phyloP scores from a whole-genome alignment of 2,888 invertebrate species.

The Scrobipalpa costella region DNA sequence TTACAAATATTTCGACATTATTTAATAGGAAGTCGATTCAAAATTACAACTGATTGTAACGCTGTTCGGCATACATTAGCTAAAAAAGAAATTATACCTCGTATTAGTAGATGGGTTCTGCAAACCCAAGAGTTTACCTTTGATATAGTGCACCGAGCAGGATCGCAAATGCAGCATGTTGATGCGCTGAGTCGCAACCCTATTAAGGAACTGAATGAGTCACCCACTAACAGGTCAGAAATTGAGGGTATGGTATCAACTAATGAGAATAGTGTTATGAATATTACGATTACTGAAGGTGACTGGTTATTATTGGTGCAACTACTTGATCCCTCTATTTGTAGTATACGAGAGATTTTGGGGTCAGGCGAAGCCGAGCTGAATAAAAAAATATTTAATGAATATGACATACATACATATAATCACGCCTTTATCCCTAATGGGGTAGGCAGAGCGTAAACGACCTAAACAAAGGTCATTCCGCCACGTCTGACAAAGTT shows the following conservation, averaged over 20 bases:
- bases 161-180: constrained; percentile 41
- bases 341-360: constrained; percentile 29
- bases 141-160: constrained; percentile 40
- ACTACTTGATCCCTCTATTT: constrained; percentile 30
- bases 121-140: constrained; percentile 41
- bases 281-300: constrained; percentile 30
- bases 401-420: no score
- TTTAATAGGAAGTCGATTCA: constrained; percentile 37
- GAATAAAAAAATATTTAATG: constrained; percentile 32
- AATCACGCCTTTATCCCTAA: no score
- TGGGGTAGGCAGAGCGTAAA: no score
- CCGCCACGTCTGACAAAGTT: no score
- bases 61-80: constrained; percentile 39
- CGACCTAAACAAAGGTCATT: no score
- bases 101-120: constrained; percentile 48
- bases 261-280: no score
- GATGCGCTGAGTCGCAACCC: constrained; percentile 37
- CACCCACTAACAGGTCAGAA: no score
- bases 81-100: constrained; percentile 41
- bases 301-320: constrained; percentile 35
- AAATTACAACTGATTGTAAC: constrained; percentile 40
- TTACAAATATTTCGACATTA: constrained; percentile 31
- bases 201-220: neutral
- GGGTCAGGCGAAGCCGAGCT: constrained; percentile 32
- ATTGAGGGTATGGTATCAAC: constrained; percentile 8